Evolutionary conservation across 2,113 vertebrate genomes (phyloP).

Genomic region (Oreocharis arfaki): DNA sequence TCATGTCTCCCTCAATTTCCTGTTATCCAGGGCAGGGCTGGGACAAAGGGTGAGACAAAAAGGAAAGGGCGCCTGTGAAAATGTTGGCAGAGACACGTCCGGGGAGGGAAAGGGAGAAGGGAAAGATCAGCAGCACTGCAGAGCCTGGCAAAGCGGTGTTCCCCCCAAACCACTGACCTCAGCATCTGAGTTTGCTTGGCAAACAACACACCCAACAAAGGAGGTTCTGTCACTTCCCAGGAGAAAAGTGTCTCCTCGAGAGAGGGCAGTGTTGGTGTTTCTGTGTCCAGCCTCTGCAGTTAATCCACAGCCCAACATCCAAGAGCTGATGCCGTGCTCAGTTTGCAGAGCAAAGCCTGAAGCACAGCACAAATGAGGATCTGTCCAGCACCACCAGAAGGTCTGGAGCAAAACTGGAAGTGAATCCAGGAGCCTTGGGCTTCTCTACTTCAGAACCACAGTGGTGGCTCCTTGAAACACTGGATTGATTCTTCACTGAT

Average conservation of each 20-base stretch:
- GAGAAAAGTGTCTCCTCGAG: not conserved
- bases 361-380: not conserved
- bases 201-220: not conserved
- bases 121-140: rapidly evolving
- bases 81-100: not conserved
- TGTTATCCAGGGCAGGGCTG: not conserved
- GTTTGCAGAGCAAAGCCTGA: not conserved
- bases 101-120: not conserved
- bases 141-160: rapidly evolving
- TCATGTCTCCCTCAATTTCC: not conserved
- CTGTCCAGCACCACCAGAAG: not conserved
- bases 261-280: rapidly evolving
- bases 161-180: not conserved
- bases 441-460: not conserved
- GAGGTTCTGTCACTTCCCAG: not conserved
- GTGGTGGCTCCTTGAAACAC: not conserved
- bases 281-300: not conserved
- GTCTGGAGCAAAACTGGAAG: not conserved
- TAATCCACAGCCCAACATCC: not conserved
- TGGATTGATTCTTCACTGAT: not conserved
- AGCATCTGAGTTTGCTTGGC: not conserved
- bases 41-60: not conserved
- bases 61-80: not conserved
- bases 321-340: not conserved
- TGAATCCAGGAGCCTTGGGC: not conserved